Evolutionary conservation across 1,140 invertebrate genomes (phyloP), one percentile per base, ranked within the genome.

Genomic region (Tribolium castaneum): DNA sequence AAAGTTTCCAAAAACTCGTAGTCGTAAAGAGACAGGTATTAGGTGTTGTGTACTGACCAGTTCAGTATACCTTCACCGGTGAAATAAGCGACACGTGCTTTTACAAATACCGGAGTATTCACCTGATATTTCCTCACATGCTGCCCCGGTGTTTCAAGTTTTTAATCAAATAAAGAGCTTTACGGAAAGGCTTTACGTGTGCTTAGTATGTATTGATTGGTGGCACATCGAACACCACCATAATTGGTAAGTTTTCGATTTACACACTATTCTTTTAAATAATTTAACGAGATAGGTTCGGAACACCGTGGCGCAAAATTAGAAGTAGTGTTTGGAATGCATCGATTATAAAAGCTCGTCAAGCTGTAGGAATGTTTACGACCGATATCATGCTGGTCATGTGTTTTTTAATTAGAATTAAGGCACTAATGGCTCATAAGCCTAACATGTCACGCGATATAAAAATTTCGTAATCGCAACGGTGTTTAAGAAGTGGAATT

Each of bases 161-260:
- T 39, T 70, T 72, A 52, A 72, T 72, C 51, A 52, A 51, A 50
- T 50, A 50, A 72, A 30, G 19, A 34, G 45, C 50, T 72, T 72
- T 51, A 2, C 12, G 0, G 12, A 22, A 51, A 19, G 12, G 39
- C 14, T 13, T 52, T 72, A 50, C 50, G 45, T 50, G 16, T 71
- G 22, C 5, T 3, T 50, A 30, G 16, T 45, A 72, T 51, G 70
- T 25, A 72, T 72, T 35, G 45, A 72, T 72, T 10, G 50, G 5
- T 12, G 70, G n/a, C 3, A 72, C 45, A 72, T 51, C 45, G 35
- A 25, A 10, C 50, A 72, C 25, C 25, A 2, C n/a, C 22, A 50
- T 70, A 70, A 70, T 35, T 70, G 70, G 70, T 72, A 72, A 72
- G 45, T 72, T 72, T 72, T 52, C 16, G 3, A 25, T 52, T 14